Evolutionary conservation across 2,113 vertebrate species (phyloP).

Genomic region (Entelurus aequoreus): DNA sequence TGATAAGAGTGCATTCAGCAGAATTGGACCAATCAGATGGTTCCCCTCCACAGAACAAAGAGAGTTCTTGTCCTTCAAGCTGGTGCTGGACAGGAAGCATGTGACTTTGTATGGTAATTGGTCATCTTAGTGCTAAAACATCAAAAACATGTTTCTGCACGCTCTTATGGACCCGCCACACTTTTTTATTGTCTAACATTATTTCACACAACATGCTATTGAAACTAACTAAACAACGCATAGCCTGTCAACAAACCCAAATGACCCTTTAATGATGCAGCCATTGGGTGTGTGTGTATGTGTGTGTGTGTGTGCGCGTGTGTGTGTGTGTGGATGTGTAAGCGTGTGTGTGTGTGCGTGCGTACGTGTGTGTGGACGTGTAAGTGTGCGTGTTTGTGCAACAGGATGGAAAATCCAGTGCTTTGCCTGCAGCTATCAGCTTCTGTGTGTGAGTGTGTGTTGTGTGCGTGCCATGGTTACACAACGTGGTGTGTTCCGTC

Average conservation of each 20-base stretch:
- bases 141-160: not conserved
- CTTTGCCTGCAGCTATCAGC: constrained; percentile 31
- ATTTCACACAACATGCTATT: not conserved
- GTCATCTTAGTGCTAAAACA: not conserved
- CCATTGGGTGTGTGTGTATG: not conserved
- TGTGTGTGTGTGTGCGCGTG: not conserved
- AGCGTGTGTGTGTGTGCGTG: not conserved
- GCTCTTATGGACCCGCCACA: not conserved
- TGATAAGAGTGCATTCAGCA: not conserved
- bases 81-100: constrained; percentile 25
- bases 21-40: constrained; percentile 6
- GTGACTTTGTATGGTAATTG: constrained; percentile 19
- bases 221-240: not conserved
- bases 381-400: not conserved
- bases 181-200: too few species aligned
- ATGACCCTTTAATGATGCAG: not conserved
- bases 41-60: constrained; percentile 31
- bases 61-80: constrained; percentile 10
- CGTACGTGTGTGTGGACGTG: constrained; percentile 9
- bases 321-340: not conserved
- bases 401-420: constrained; percentile 43
- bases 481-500: constrained; percentile 2
- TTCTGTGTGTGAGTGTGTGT: not conserved
- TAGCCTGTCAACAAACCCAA: not conserved
- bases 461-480: constrained; percentile 5